Evolutionary conservation across 2,113 vertebrate genomes (phyloP), one percentile per base, ranked within the genome.

Genomic region (Cryptotis parvus): DNA sequence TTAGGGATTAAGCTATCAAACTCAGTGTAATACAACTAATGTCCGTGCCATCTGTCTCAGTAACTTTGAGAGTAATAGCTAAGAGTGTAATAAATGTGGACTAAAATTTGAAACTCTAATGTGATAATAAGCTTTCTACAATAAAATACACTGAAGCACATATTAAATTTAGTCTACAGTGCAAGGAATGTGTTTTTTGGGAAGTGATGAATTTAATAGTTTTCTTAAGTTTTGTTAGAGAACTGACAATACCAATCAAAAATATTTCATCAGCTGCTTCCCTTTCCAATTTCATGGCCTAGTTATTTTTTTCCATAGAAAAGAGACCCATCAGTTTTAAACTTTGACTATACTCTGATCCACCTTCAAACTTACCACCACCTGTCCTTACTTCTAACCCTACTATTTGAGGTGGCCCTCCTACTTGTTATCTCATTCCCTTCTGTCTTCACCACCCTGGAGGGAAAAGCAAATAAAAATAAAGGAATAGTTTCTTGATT

Each of bases 111-210:
- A 86, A 92, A 91, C 61, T 9, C 16, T 24, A 80, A 58, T 66
- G 31, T 79, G 31, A 87, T 37, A 78, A 45, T 6, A 81, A 84
- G n/a, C 31, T 89, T 91, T 89, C 58, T 74, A 78, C 84, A 92
- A 84, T 66, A 93, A 93, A 88, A 74, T 85, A 74, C 43, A 90
- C 77, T 69, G 74, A 84, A 86, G 27, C 77, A 94, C 82, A 94
- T 70, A 78, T 39, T 66, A 1, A 87, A 77, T 81, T 87, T 29
- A 70, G 63, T 49, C 76, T 41, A 89, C 49, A 93, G 55, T 39
- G 90, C 63, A 92, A 88, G 26, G 61, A 77, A 90, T 84, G 31
- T 79, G 41, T 69, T 15, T 73, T 84, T 69, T 37, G 80, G 24
- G 27, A 95, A 91, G 27, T 72, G 79, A 85, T 24, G 84, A 93